A percentile compares a stretch with the other conserved stretches of the same genome.
phyloP scores from a whole-genome alignment of 2,797 vertebrate genomes.

The Gila robusta region DNA sequence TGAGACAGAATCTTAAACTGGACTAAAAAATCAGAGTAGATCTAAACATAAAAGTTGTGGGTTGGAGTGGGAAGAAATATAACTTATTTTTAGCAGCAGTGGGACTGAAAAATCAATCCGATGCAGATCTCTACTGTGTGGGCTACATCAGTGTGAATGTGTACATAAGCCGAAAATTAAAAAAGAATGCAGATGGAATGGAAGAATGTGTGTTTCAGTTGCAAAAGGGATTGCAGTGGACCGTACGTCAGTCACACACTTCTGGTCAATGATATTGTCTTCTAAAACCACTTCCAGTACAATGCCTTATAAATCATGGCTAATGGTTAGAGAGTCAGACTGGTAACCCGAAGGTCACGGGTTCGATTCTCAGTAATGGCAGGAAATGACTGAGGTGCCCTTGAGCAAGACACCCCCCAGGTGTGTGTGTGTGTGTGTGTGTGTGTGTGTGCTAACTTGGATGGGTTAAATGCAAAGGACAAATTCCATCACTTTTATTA shows the following conservation, averaged over 20 bases:
- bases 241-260: background rate
- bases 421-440: too few species aligned
- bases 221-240: background rate
- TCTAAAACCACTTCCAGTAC: background rate
- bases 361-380: background rate
- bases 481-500: too few species aligned
- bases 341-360: background rate
- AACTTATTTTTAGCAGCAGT: background rate
- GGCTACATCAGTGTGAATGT: background rate
- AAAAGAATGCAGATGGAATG: background rate
- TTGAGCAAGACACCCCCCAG: background rate
- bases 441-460: background rate
- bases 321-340: background rate
- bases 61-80: background rate
- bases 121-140: background rate
- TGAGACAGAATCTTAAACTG: background rate
- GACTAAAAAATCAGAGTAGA: background rate
- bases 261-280: background rate
- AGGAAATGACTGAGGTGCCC: background rate
- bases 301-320: background rate
- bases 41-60: background rate
- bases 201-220: background rate
- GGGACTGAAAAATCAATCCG: background rate
- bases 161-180: background rate
- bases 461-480: background rate